Evolutionary conservation across 2,113 vertebrate species (phyloP), one percentile per base, ranked within the genome.

Genomic region (Spheniscus mendiculus): DNA sequence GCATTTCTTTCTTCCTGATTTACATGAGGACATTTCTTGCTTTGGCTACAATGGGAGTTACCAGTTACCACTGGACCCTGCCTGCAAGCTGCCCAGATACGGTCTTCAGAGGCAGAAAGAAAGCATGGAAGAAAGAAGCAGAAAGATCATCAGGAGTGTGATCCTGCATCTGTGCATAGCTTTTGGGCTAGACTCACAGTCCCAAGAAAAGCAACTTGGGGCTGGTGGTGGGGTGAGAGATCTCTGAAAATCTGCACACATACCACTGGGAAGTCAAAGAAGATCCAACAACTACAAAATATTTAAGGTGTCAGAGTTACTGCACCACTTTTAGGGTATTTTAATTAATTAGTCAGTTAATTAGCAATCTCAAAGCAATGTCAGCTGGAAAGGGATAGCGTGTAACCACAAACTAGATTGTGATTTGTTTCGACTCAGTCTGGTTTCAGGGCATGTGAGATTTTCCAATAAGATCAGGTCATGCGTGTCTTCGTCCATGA

Each of bases 321-420:
- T 36, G 26, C 50, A 65, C 25, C n/a, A 87, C 30, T 66, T 74
- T 50, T 27, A 95, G 29, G 25, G 34, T 53, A 50, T 70, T 94
- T 96, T 93, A 92, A 88, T 94, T 93, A 95, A 89, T 93, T 79
- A 81, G 59, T 53, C 63, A 72, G 90, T 95, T 95, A 95, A 93
- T 84, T 91, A 84, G 38, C 2, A 1, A 83, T 80, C 61, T 82
- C 34, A 77, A 82, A 97, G 66, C 69, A 91, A 27, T 61, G 36
- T 84, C 65, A 91, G 34, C 83, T 96, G 70, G 93, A 92, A 94
- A 82, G 49, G 45, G 52, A 65, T 49, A 79, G 38, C 0, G 2
- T 83, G 56, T 63, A 76, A 91, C 65, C 77, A 95, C 61, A 95
- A 93, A 96, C 47, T 67, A 96, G 91, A 78, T 53, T 1, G 2